Evolutionary conservation across 2,113 vertebrate species (phyloP), one percentile per base, ranked within the genome.

Genomic region (Tachuris rubrigastra): DNA sequence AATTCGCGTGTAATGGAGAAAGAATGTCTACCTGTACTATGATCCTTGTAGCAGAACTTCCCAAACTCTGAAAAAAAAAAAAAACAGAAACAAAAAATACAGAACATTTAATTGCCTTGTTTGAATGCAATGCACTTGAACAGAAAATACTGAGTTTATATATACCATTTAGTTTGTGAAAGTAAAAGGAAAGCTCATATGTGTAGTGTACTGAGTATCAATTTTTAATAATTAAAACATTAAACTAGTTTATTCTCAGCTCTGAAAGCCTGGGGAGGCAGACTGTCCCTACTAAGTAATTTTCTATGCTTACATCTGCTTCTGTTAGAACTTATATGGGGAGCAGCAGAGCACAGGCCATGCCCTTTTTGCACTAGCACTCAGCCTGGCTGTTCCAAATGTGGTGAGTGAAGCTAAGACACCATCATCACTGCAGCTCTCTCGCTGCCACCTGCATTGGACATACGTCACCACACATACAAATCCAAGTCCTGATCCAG

Each of bases 41-140:
- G 84, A 93, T 75, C 76, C 73, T 91, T n/a, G 89, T 95, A 69
- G 81, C 95, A 87, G 97, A 97, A 68, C 46, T 97, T 96, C 92
- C 96, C 90, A 97, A 50, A 77, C 79, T 88, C 97, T 97, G 60
- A 11, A 96, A 92, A 59, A 37, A 92, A 59, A 37, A 63, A 49
- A 23, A 16, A 13, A 5, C 21, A 62, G 79, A 77, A 72, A 47
- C 14, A 37, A 67, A 37, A 16, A 18, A 23, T 52, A 27, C 3
- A 85, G 31, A 30, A 76, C 14, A 78, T 62, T 69, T 53, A 47
- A 41, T 35, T 67, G 14, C 58, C 18, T 79, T 52, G 28, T 50
- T 85, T 41, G 87, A 47, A 62, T 42, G 39, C 9, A 79, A 55
- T 42, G 12, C 28, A 72, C 25, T 52, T 68, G 46, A 63, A 68